These are phyloP conservation scores for Anhinga rufa DNA, from an alignment of 2,113 vertebrate species.

Conservation along the genomic window DNA sequence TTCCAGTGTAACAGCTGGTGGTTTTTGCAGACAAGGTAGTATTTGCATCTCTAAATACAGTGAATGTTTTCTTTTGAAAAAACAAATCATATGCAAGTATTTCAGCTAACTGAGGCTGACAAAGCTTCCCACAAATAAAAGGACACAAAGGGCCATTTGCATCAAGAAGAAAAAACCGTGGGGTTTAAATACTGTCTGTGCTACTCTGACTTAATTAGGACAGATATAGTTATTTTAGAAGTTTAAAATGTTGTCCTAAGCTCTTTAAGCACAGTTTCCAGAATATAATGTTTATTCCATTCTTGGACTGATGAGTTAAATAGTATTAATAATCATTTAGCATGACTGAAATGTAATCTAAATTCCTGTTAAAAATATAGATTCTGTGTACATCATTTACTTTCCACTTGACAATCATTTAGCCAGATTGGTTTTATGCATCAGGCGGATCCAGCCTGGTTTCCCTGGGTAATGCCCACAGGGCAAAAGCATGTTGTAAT, in stretches of 20 bases:
- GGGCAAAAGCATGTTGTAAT: conserved; percentile 32
- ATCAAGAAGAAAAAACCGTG: conserved; percentile 3
- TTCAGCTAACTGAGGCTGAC: conserved; percentile 30
- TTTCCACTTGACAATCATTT: not conserved
- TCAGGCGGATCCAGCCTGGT: not conserved
- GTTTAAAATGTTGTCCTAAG: not conserved
- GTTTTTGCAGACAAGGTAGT: conserved; percentile 31
- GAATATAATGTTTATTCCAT: not conserved
- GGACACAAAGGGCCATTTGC: conserved; percentile 34
- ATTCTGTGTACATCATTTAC: not conserved
- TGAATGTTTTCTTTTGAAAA: conserved; percentile 33
- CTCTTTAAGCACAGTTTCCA: not conserved
- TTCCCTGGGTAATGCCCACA: conserved; percentile 18
- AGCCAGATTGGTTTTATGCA: not conserved
- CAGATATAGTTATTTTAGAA: not conserved
- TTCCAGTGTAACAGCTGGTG: not conserved
- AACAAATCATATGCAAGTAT: conserved; percentile 41
- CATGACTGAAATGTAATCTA: not conserved
- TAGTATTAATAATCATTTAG: not conserved
- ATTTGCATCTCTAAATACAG: conserved; percentile 54
- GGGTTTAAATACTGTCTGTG: not conserved
- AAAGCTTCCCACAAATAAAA: conserved; percentile 42
- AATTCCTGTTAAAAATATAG: not conserved
- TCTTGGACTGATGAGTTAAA: not conserved
- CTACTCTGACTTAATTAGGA: not conserved